Base-by-base conservation (phyloP, 2,113 vertebrate species). In the Ammospiza nelsoni region DNA sequence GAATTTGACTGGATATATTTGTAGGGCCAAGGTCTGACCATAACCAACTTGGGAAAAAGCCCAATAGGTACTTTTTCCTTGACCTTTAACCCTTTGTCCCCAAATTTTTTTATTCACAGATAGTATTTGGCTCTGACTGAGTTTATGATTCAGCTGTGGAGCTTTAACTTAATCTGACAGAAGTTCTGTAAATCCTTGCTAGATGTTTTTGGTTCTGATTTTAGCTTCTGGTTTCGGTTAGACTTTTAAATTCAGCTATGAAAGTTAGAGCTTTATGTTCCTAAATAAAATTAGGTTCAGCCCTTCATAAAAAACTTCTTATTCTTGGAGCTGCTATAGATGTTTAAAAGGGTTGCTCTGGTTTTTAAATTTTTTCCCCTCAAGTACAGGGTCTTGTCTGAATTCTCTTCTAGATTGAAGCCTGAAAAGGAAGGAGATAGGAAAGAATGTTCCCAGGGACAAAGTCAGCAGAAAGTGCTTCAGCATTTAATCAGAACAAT, bases 251-350 rank as follows among this genome's bases (percentile, higher is more conserved):
- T 72, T 92, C 65, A 62, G 17, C 44, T 74, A 31, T 67, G 71
- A 37, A 88, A 74, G 35, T 68, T 65, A 65, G n/a, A 84, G 43
- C 25, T 91, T 76, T 54, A 28, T 87, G 31, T 79, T 95, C 87
- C 76, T 81, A 75, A 85, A 49, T 46, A 69, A 92, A 95, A 92
- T 84, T 76, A 46, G 21, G n/a, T 83, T 95, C 80, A 71, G 51
- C 55, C 25, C 39, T 87, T 86, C 73, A 82, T 85, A 25, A 90
- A 90, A 71, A 33, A 2, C 17, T 48, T 49, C 21, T 44, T 84
- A 57, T 65, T 90, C 4, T 2, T 67, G 71, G 39, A 91, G 37
- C 65, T 90, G 54, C 16, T 57, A 9, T 73, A 62, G 81, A 61
- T 76, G 43, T 72, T 66, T 83, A 28, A 20, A 84, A 77, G 46